Conservation (phyloP, 1,140 invertebrate species). For the Andrena cerasifolii region DNA sequence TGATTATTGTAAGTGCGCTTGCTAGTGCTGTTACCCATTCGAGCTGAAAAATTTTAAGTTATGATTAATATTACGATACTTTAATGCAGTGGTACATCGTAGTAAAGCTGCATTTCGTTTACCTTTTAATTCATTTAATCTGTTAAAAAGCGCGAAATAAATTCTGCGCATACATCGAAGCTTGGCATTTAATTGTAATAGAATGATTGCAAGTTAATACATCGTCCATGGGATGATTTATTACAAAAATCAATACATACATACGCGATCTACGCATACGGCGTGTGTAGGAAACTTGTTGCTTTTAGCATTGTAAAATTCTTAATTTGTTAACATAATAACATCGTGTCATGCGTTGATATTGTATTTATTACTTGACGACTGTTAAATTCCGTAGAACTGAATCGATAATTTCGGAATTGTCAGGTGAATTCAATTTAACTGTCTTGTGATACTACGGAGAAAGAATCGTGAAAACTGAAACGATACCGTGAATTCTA, state of each 20-base stretch:
- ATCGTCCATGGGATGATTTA: not conserved
- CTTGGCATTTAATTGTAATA: not conserved
- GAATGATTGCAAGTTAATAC: not conserved
- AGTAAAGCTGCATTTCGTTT: slow-evolving; percentile 10
- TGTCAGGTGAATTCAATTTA: not conserved
- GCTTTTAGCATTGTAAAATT: not conserved
- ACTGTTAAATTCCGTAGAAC: not conserved
- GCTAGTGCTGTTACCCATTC: slow-evolving; percentile 76
- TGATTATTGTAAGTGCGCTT: slow-evolving; percentile 69
- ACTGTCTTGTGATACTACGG: not conserved
- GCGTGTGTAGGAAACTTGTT: not conserved
- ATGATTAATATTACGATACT: not conserved
- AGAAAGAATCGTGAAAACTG: not conserved
- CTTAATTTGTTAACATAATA: not conserved
- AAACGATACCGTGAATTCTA: not conserved
- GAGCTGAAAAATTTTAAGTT: slow-evolving; percentile 27
- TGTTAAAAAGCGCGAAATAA: not conserved
- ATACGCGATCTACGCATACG: not conserved
- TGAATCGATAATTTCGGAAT: not conserved
- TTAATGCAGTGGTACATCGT: slow-evolving; percentile 1
- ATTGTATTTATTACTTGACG: not conserved
- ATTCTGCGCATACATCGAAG: not conserved
- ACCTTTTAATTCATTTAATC: slow-evolving; percentile 15
- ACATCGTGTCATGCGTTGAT: not conserved
- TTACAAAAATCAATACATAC: slow-evolving; percentile 10